phyloP scores from a whole-genome alignment of 2,888 invertebrate genomes.

The Synanthedon formicaeformis region DNA sequence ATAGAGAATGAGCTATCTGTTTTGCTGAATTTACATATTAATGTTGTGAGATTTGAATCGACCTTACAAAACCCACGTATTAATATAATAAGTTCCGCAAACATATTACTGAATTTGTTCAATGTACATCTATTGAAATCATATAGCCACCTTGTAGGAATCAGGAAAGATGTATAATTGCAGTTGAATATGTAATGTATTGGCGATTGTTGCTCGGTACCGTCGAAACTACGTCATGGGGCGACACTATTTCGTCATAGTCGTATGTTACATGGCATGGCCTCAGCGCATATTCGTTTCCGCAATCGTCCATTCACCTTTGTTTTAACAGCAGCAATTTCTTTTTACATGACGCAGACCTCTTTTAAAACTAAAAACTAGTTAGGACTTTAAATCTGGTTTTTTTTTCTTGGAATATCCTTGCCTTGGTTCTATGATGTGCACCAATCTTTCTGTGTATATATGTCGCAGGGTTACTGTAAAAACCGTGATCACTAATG shows the following conservation, averaged over 20 bases:
- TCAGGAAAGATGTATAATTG: conserved; percentile 7
- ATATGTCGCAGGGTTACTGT: no score
- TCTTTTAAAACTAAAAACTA: neutral
- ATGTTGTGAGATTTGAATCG: conserved; percentile 17
- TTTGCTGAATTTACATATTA: neutral
- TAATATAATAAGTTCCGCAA: conserved; percentile 31
- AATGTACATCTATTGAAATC: conserved; percentile 11
- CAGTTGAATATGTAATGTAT: conserved; percentile 17
- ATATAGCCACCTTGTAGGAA: conserved; percentile 2
- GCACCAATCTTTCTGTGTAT: no score
- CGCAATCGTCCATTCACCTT: conserved; percentile 60
- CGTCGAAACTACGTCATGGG: conserved; percentile 26
- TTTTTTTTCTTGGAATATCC: no score
- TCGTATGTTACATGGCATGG: conserved; percentile 14
- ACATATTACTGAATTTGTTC: conserved; percentile 17
- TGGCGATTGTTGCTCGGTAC: neutral
- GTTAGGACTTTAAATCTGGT: no score
- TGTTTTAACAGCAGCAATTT: conserved; percentile 5
- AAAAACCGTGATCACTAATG: no score
- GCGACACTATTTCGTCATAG: conserved; percentile 41
- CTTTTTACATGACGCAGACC: neutral
- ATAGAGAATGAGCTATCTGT: no score
- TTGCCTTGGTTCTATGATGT: no score
- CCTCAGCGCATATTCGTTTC: conserved; percentile 40
- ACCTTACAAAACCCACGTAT: conserved; percentile 23